These are phyloP conservation scores for Gasteruption jaculator DNA, from an alignment of 2,888 invertebrate species.

Conservation along the genomic window DNA sequence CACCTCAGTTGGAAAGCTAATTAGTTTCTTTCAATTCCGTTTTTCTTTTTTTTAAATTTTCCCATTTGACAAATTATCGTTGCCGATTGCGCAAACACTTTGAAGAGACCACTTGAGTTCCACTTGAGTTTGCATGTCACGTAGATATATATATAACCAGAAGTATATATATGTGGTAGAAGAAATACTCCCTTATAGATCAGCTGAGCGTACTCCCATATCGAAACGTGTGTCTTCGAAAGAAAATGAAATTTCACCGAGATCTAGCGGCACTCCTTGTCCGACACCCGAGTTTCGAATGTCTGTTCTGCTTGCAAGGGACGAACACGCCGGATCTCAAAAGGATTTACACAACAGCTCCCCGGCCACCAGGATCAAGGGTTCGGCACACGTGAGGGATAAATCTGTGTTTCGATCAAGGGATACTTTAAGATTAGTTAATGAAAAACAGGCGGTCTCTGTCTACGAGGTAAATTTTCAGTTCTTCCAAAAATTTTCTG, in stretches of 20 bases:
- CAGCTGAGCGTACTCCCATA: constrained; percentile 42
- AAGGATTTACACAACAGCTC: constrained; percentile 46
- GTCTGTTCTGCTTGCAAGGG: constrained; percentile 67
- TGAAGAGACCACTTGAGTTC: too few species aligned
- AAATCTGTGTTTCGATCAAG: constrained; percentile 46
- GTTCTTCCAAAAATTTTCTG: neutral
- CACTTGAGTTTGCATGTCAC: too few species aligned
- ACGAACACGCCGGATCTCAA: constrained; percentile 54
- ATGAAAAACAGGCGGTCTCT: constrained; percentile 55
- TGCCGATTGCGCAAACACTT: too few species aligned
- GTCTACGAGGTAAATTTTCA: constrained; percentile 39
- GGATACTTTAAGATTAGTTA: constrained; percentile 60
- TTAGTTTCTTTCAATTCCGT: too few species aligned
- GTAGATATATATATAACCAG: too few species aligned
- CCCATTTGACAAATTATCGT: too few species aligned
- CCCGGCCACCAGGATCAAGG: constrained; percentile 40
- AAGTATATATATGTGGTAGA: too few species aligned
- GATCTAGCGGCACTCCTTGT: constrained; percentile 42
- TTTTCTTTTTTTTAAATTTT: too few species aligned
- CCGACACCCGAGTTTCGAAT: constrained; percentile 62
- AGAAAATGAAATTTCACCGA: constrained; percentile 40
- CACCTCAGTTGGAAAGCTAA: too few species aligned
- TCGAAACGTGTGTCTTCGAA: constrained; percentile 41
- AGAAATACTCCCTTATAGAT: constrained; percentile 34
- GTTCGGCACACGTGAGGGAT: constrained; percentile 40